Conservation (phyloP, 2,113 vertebrate species). For the Antechinus stuartii region DNA sequence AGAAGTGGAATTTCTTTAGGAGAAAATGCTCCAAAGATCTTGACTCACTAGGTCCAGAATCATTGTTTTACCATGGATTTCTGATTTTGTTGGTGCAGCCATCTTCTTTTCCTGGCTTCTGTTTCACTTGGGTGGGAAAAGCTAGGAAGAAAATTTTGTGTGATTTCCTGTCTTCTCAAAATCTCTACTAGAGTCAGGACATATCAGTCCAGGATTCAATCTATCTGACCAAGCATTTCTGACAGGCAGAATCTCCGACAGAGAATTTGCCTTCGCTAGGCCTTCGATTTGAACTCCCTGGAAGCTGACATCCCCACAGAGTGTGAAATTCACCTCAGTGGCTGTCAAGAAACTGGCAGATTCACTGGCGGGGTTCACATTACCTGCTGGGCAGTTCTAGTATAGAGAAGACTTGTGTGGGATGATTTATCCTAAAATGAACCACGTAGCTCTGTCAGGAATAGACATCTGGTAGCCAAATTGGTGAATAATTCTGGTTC, state of each 20-base stretch:
- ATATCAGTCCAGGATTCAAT: conserved; percentile 67
- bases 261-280: conserved; percentile 72
- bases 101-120: conserved; percentile 49
- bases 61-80: conserved; percentile 55
- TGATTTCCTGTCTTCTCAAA: conserved; percentile 70
- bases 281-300: conserved; percentile 76
- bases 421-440: conserved; percentile 58
- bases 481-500: conserved; percentile 10
- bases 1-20: not conserved
- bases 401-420: conserved; percentile 39
- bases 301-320: conserved; percentile 76
- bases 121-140: conserved; percentile 51
- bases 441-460: conserved; percentile 26
- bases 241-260: conserved; percentile 77
- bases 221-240: conserved; percentile 69
- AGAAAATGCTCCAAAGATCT: conserved; percentile 18
- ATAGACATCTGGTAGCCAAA: conserved; percentile 20
- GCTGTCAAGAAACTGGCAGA: conserved; percentile 76
- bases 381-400: conserved; percentile 68
- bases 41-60: not conserved
- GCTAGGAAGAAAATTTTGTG: conserved; percentile 52
- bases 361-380: conserved; percentile 43
- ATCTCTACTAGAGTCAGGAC: conserved; percentile 63
- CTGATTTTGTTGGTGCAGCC: conserved; percentile 38
- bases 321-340: conserved; percentile 67